Evolutionary conservation across 2,113 vertebrate species (phyloP), one percentile per base, ranked within the genome.

Genomic region (Trichechus manatus): DNA sequence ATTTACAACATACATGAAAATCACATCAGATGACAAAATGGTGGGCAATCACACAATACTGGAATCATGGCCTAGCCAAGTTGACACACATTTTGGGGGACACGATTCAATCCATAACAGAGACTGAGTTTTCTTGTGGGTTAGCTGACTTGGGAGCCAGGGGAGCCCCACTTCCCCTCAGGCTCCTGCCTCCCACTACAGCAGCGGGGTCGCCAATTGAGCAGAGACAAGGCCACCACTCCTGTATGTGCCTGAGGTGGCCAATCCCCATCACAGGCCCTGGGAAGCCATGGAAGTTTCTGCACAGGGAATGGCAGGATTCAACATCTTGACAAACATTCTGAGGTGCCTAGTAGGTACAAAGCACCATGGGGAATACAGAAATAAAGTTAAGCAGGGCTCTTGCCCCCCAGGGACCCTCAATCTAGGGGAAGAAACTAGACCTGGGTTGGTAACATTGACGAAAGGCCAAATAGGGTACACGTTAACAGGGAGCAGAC

Each of bases 391-490:
- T 39, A 63, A 42, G 53, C 13, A 5, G 64, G 31, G 59, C 68
- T 53, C 42, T 66, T 74, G 78, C 5, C 42, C 53, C 11, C 22
- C 15, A 4, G 75, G 47, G 47, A 47, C 31, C 31, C 31, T 6
- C 74, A 9, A 6, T 36, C 39, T 39, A 15, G 53, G 68, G 68
- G n/a, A 63, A 59, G 78, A 77, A 77, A 59, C 33, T 50, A 50
- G 36, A 39, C 9, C 2, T 44, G 42, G 33, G 56, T 31, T 53
- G 19, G 19, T 13, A 31, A 79, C 47, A n/a, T 8, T 10, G 44
- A 36, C 1, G 1, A 36, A 61, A 89, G 70, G 19, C 56, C 4
- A 0, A 0, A 63, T 39, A 6, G 11, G 5, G 31, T 23, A 6
- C 5, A 2, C 0, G 0, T 4, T 80, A 61, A 19, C 36, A 33